phyloP scores from a whole-genome alignment of 2,113 vertebrate species.

The Haplotaxodon microlepis region DNA sequence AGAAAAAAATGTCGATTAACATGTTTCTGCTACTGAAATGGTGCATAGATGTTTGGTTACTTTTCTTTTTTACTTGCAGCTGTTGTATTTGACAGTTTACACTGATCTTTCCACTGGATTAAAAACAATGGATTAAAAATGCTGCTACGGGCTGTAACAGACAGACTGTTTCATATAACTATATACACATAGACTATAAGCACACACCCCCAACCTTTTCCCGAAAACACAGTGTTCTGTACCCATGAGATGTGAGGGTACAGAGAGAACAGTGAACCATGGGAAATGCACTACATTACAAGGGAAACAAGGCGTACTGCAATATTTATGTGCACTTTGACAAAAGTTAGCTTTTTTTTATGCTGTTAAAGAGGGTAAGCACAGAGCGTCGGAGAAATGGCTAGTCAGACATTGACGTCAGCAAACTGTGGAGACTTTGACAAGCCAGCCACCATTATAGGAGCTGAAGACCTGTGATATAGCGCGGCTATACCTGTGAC shows the following conservation, averaged over 20 bases:
- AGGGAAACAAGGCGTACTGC: slow-evolving; percentile 30
- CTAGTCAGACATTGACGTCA: slow-evolving; percentile 15
- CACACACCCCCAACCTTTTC: background rate
- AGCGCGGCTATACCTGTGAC: slow-evolving; percentile 8
- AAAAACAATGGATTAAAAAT: background rate
- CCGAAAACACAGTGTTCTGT: background rate
- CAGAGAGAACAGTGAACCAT: slow-evolving; percentile 29
- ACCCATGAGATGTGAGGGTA: background rate
- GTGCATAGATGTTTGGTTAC: background rate
- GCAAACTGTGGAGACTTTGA: background rate
- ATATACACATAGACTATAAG: background rate
- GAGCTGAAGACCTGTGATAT: background rate
- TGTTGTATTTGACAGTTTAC: background rate
- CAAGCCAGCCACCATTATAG: slow-evolving; percentile 3
- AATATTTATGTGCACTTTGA: slow-evolving; percentile 63
- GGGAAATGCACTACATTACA: slow-evolving; percentile 40
- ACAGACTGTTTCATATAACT: background rate
- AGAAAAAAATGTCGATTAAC: background rate
- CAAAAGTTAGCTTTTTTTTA: slow-evolving; percentile 52
- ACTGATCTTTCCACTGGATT: background rate
- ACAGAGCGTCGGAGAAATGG: background rate
- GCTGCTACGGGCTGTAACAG: background rate
- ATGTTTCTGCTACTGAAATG: background rate
- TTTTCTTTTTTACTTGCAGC: background rate
- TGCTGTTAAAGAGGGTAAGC: background rate